phyloP scores from a whole-genome alignment of 2,797 vertebrate species.

The Hydrocynus forskahlii region DNA sequence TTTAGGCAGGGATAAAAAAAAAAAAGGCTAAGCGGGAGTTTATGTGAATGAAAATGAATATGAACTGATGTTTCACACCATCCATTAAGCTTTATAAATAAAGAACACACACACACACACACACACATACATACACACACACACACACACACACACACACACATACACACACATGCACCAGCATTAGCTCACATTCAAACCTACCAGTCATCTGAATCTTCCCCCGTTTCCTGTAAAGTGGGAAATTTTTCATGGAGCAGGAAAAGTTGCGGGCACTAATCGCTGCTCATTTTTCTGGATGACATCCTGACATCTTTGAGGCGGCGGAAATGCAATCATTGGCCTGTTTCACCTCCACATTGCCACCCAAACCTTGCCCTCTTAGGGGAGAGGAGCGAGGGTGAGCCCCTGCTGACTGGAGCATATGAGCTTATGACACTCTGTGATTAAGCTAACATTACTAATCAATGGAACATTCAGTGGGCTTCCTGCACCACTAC shows the following conservation, averaged over 20 bases:
- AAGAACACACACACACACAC: slow-evolving; percentile 18
- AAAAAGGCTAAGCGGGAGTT: slow-evolving; percentile 57
- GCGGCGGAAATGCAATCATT: slow-evolving; percentile 65
- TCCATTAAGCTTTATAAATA: slow-evolving; percentile 65
- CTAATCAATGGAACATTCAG: slow-evolving; percentile 87
- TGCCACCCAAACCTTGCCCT: slow-evolving; percentile 60
- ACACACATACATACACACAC: slow-evolving; percentile 31
- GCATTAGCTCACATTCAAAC: slow-evolving; percentile 55
- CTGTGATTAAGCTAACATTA: slow-evolving; percentile 80
- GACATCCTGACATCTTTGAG: slow-evolving; percentile 61
- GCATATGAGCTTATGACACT: slow-evolving; percentile 61
- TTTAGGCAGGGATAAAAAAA: slow-evolving; percentile 69
- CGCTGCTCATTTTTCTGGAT: slow-evolving; percentile 59
- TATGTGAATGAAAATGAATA: slow-evolving; percentile 58
- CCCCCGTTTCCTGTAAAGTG: slow-evolving; percentile 59
- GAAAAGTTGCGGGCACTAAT: slow-evolving; percentile 61
- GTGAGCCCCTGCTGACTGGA: slow-evolving; percentile 62
- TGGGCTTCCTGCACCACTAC: slow-evolving; percentile 81
- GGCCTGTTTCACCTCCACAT: slow-evolving; percentile 66
- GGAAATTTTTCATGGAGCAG: slow-evolving; percentile 54
- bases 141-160: slow-evolving; percentile 13
- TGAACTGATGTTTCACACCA: slow-evolving; percentile 60
- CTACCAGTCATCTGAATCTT: slow-evolving; percentile 54
- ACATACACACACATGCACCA: slow-evolving; percentile 35
- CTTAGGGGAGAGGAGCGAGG: slow-evolving; percentile 51